Evolutionary conservation across 2,888 invertebrate genomes (phyloP).

Genomic region (Cosmia trapezina): DNA sequence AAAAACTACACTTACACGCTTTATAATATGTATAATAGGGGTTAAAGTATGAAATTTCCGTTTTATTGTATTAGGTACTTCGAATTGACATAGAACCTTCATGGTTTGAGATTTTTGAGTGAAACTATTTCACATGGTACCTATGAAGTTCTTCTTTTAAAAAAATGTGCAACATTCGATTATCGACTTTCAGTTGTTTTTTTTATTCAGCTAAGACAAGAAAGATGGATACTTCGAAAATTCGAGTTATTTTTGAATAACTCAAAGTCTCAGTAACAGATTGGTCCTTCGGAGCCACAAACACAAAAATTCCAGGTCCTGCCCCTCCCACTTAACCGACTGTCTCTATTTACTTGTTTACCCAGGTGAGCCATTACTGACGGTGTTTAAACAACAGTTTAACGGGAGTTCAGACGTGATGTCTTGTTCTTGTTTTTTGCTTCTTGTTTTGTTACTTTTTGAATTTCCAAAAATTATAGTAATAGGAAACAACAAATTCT

Average conservation of each 20-base stretch:
- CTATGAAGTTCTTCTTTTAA: no score
- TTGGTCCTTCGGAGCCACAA: conserved; percentile 11
- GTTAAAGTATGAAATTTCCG: no score
- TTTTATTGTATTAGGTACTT: no score
- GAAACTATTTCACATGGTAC: no score
- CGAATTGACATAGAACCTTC: no score
- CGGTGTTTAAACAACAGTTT: conserved; percentile 67
- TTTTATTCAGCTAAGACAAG: no score
- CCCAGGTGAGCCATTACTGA: conserved; percentile 69
- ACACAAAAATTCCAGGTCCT: conserved; percentile 21
- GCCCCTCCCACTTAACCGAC: conserved; percentile 24
- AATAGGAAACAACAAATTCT: neutral
- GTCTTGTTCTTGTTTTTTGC: conserved; percentile 41
- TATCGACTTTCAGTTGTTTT: no score
- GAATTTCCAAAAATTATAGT: neutral
- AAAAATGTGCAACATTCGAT: no score
- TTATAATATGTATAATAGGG: no score
- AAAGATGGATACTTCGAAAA: no score
- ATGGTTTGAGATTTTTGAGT: no score
- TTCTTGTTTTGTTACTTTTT: neutral
- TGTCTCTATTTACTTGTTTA: conserved; percentile 61
- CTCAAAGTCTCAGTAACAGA: neutral
- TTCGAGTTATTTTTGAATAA: no score
- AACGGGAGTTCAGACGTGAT: conserved; percentile 70
- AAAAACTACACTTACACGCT: neutral